A percentile compares a stretch with the other conserved stretches of the same genome.
Conservation (phyloP, 2,888 invertebrate genomes). For the Tuta absoluta region DNA sequence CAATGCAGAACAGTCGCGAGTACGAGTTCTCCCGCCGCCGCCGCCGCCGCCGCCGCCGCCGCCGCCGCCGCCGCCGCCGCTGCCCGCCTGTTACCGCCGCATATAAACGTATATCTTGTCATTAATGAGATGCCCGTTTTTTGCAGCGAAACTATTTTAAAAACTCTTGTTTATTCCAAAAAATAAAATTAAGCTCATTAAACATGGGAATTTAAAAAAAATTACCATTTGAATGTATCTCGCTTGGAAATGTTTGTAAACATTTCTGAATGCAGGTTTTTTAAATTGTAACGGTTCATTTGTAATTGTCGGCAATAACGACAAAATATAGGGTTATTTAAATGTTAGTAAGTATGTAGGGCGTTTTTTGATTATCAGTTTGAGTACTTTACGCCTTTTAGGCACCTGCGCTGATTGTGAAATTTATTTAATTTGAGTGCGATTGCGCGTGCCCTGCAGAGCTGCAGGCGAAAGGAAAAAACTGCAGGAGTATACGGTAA, state of each 20-base stretch:
- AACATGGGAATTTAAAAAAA: conserved; percentile 12
- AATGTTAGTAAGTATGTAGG: conserved; percentile 9
- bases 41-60: no score
- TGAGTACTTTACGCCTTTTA: conserved; percentile 8
- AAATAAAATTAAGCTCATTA: conserved; percentile 20
- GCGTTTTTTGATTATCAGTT: conserved; percentile 20
- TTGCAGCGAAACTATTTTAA: conserved; percentile 25
- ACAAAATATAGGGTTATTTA: conserved; percentile 8
- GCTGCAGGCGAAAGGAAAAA: neutral
- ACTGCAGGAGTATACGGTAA: conserved; percentile 12
- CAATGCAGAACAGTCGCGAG: conserved; percentile 55
- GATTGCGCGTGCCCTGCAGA: conserved; percentile 5
- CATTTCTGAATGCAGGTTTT: conserved; percentile 8
- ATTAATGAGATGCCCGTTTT: conserved; percentile 31
- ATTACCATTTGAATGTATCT: neutral
- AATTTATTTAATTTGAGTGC: conserved; percentile 19
- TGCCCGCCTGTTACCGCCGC: conserved; percentile 45
- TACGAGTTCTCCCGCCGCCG: no score
- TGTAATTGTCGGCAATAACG: conserved; percentile 16
- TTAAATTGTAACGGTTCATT: conserved; percentile 19
- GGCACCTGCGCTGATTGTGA: conserved; percentile 19
- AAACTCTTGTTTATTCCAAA: conserved; percentile 18
- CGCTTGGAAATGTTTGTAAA: neutral
- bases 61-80: no score
- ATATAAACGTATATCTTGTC: conserved; percentile 48